Evolutionary conservation across 2,888 invertebrate genomes (phyloP).

Genomic region (Bellardia pandia): DNA sequence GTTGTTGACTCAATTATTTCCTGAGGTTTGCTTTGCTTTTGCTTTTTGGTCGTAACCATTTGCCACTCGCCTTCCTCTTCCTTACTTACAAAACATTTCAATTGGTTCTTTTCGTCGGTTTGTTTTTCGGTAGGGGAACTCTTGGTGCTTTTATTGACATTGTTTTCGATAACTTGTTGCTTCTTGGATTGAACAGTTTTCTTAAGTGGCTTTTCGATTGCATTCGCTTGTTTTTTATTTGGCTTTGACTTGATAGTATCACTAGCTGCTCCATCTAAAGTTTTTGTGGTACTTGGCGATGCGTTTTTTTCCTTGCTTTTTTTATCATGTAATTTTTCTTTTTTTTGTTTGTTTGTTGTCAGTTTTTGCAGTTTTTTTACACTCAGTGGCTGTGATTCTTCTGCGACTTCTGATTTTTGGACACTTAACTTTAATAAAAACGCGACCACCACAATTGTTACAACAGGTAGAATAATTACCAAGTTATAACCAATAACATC

Average conservation of each 20-base stretch:
- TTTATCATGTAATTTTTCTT: not conserved
- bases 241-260: not conserved
- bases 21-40: not conserved
- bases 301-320: not conserved
- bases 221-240: not conserved
- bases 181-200: not conserved
- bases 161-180: constrained; percentile 1
- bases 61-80: constrained; percentile 29
- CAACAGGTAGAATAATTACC: constrained; percentile 9
- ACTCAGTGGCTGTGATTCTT: not conserved
- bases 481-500: not conserved
- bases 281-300: not conserved
- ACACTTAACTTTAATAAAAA: constrained; percentile 21
- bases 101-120: not conserved
- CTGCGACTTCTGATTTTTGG: no score
- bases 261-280: not conserved
- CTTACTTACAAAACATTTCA: not conserved
- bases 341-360: constrained; percentile 5
- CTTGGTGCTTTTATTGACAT: not conserved
- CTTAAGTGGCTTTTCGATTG: not conserved
- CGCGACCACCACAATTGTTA: not conserved
- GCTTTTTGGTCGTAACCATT: constrained; percentile 18
- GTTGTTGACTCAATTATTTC: not conserved
- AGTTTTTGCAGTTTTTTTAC: not conserved
- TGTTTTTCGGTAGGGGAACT: not conserved